Evolutionary conservation across 2,113 vertebrate genomes (phyloP), one percentile per base, ranked within the genome.

Genomic region (Coregonus clupeaformis): DNA sequence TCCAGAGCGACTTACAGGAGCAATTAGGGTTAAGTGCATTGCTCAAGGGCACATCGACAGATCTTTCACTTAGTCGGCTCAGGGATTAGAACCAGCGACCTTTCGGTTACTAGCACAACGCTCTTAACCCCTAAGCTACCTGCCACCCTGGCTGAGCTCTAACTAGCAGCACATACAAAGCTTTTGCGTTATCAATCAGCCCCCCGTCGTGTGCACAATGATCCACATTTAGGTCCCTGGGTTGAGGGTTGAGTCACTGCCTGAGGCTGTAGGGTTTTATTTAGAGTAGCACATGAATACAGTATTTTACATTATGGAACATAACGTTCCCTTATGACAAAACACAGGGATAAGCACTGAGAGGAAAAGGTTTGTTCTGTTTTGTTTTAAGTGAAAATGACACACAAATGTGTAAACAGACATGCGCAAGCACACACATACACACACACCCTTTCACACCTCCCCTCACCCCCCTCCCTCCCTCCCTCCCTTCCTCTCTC

Each of bases 401-500:
- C 14, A 71, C 65, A 71, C 57, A 13, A 62, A 73, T 49, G 62
- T 45, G 30, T 62, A 9, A 3, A 27, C 45, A 71, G 6, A 32
- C 29, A 18, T 22, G 5, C 32, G 13, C 55, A 22, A 49, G 24
- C 59, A 27, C 32, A 71, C 29, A 13, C 64, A 68, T 2, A 25
- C 57, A n/a, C n/a, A 16, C 52, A n/a, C 57, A n/a, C 57, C 2
- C 57, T 60, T 14, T 18, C 55, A n/a, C 72, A 68, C 69, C 68
- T 75, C 42, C 66, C 30, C 66, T 63, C n/a, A 27, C 52, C 52
- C 27, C 68, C 77, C 47, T 49, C 14, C 16, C 47, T 49, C 47
- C 16, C 47, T 49, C 47, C 3, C 47, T 16, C 14, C 16, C 47
- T 5, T 13, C 16, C 47, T 1, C 49, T 52, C 49, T 5, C 14